Base-by-base conservation (phyloP, 2,888 invertebrate genomes). In the Tupiocoris notatus region DNA sequence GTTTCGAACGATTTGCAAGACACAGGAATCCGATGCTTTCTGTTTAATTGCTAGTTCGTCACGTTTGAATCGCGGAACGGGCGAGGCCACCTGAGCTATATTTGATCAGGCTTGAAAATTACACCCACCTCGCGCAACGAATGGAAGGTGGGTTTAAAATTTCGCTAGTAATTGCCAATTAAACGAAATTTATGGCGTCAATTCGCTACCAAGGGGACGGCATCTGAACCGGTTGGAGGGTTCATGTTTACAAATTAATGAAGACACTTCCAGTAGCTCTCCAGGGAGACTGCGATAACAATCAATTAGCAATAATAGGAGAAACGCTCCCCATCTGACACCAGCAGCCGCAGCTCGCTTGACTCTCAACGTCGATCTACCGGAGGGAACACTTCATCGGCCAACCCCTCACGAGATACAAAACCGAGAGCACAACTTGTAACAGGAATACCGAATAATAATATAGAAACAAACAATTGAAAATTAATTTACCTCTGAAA, bases 401-500 rank as follows among this genome's bases (percentile, higher is more conserved):
- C 12, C 39, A 3, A 7, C n/a, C n/a, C n/a, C n/a, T n/a, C n/a
- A n/a, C n/a, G n/a, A n/a, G n/a, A n/a, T n/a, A n/a, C n/a, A n/a
- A n/a, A n/a, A n/a, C n/a, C n/a, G n/a, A 7, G 39, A 39, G 39
- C 39, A 39, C 6, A 39, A 39, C 39, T 39, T 39, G 39, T 39
- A 39, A 39, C 39, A 39, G 39, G 6, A 39, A 7, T 39, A 12
- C 39, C 39, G 12, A 39, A 3, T 7, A 39, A 39, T 39, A 39
- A 39, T 7, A 39, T 39, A 39, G 12, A 39, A 39, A 39, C 39
- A 39, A 39, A n/a, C n/a, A n/a, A n/a, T n/a, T n/a, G n/a, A n/a
- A n/a, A n/a, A n/a, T n/a, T n/a, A 12, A 23, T 70, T 39, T 61
- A 78, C 78, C 39, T 61, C 54, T 16, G 76, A 71, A 24, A 64